Conservation (phyloP, 2,113 vertebrate genomes). For the Calyptomena viridis region DNA sequence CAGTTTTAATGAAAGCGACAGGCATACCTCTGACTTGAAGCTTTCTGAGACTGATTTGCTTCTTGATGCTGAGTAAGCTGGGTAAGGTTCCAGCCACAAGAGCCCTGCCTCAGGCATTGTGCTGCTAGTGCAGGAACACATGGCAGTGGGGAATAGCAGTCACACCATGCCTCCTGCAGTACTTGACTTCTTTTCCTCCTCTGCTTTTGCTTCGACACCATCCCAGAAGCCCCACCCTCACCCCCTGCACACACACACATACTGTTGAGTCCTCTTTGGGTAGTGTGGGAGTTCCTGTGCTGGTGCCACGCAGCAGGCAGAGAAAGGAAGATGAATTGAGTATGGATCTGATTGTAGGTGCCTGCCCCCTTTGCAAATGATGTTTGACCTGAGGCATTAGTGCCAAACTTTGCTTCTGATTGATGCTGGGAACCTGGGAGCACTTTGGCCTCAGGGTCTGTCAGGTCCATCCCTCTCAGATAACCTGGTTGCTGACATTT, state of each 20-base stretch:
- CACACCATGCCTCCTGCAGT: fast-evolving
- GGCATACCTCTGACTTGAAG: background rate
- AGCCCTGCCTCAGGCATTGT: background rate
- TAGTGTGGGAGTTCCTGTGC: fast-evolving
- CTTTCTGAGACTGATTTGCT: background rate
- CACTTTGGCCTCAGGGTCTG: background rate
- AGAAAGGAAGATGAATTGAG: background rate
- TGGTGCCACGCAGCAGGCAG: background rate
- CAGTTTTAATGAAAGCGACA: background rate
- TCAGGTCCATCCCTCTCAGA: background rate
- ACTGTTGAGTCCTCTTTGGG: background rate
- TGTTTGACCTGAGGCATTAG: background rate
- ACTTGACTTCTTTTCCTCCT: background rate
- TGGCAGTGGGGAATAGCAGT: background rate
- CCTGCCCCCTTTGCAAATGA: background rate
- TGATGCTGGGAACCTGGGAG: background rate
- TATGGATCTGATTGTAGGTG: fast-evolving
- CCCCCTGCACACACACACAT: background rate
- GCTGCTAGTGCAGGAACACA: background rate
- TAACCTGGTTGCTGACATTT: background rate
- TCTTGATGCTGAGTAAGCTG: background rate
- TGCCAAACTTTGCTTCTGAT: background rate
- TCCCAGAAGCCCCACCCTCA: background rate
- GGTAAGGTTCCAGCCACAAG: fast-evolving
- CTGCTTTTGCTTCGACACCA: background rate